phyloP scores from a whole-genome alignment of 2,113 vertebrate species.

The Ceuthmochares aereus region DNA sequence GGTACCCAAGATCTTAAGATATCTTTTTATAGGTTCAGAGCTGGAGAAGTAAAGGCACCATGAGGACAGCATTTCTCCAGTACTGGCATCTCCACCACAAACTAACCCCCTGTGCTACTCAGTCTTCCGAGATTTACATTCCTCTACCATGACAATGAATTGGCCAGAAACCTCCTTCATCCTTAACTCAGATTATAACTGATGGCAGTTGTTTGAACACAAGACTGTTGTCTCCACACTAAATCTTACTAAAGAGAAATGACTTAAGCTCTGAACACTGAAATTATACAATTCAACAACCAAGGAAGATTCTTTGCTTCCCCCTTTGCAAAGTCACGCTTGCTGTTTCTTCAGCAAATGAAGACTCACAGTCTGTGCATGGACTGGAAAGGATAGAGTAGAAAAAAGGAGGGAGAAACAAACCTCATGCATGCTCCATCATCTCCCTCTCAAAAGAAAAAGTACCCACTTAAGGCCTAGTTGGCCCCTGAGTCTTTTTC shows the following conservation, averaged over 20 bases:
- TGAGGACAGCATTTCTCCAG: background rate
- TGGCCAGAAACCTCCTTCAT: background rate
- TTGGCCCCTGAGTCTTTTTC: background rate
- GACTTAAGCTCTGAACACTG: background rate
- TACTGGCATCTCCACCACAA: background rate
- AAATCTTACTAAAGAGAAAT: background rate
- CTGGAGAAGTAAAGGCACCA: background rate
- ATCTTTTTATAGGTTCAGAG: background rate
- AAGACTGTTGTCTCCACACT: background rate
- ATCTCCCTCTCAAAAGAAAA: background rate
- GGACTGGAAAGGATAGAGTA: background rate
- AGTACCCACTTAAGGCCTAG: background rate
- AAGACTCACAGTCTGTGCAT: background rate
- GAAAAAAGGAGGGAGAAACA: background rate
- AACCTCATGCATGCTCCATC: background rate
- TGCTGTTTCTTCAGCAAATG: background rate
- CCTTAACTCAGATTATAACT: background rate
- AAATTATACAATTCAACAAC: background rate
- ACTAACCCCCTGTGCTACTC: fast-evolving
- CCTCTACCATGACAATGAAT: background rate
- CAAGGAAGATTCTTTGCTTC: background rate
- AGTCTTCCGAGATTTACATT: background rate
- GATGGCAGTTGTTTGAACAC: background rate
- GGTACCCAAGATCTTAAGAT: background rate
- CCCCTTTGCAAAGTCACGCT: background rate